phyloP scores from a whole-genome alignment of 2,797 vertebrate genomes.

The Squalus acanthias region DNA sequence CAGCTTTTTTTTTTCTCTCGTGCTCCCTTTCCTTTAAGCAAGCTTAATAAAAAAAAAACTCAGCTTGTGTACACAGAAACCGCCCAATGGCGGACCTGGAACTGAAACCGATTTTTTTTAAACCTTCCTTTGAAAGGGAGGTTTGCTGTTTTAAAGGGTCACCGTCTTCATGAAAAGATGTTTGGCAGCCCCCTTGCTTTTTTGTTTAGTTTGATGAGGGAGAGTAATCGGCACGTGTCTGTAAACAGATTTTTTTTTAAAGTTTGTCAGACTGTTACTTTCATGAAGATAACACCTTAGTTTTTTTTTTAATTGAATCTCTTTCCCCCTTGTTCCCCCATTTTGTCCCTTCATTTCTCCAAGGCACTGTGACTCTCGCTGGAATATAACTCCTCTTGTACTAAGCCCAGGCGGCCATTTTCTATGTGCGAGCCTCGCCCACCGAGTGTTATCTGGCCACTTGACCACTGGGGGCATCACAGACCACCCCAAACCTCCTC shows the following conservation, averaged over 20 bases:
- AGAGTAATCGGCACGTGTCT: background rate
- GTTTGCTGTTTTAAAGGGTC: background rate
- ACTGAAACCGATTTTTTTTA: background rate
- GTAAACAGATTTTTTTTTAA: background rate
- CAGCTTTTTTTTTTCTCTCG: background rate
- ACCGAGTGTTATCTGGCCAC: background rate
- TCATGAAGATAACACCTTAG: background rate
- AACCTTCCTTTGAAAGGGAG: background rate
- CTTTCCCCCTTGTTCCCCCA: background rate
- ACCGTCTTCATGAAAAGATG: background rate
- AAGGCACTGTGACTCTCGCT: background rate
- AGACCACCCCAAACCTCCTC: background rate
- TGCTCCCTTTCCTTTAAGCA: background rate
- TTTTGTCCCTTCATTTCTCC: background rate
- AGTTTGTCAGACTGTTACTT: background rate
- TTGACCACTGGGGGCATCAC: background rate
- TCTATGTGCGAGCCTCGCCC: background rate
- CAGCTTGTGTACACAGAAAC: background rate
- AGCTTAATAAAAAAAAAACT: background rate
- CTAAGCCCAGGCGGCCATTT: background rate
- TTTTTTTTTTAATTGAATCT: background rate
- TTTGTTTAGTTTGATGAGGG: background rate
- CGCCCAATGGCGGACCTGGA: background rate
- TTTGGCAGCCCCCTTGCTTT: background rate
- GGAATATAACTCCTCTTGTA: background rate